Conservation (phyloP, 2,888 invertebrate genomes). For the Ormyrus pomaceus region DNA sequence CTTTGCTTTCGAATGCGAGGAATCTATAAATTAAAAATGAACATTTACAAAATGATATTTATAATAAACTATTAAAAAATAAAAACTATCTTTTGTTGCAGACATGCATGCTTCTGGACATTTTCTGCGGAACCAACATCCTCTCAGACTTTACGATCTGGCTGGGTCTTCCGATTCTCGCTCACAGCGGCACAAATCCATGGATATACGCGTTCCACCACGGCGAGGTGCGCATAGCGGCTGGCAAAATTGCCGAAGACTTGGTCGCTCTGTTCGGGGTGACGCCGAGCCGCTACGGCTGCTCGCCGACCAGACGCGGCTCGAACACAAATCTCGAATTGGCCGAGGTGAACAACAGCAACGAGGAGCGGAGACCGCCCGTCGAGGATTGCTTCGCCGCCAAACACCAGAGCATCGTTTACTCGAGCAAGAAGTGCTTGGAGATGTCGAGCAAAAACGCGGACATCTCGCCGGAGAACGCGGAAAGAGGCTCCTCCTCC, state of each 20-base stretch:
- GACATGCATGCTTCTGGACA: slow-evolving; percentile 78
- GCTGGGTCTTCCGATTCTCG: slow-evolving; percentile 79
- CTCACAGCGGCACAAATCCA: slow-evolving; percentile 80
- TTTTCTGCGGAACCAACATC: slow-evolving; percentile 77
- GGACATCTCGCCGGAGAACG: slow-evolving; percentile 69
- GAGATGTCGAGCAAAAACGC: slow-evolving; percentile 63
- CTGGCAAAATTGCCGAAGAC: slow-evolving; percentile 78
- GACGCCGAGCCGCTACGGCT: slow-evolving; percentile 70
- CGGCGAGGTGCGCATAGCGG: slow-evolving; percentile 79
- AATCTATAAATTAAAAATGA: background rate
- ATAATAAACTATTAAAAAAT: background rate
- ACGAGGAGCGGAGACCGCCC: slow-evolving; percentile 65
- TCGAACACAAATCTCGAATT: slow-evolving; percentile 70
- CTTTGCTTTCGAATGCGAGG: too few relatives aligned
- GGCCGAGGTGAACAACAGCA: slow-evolving; percentile 67
- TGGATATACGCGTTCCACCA: slow-evolving; percentile 83
- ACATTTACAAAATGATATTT: background rate
- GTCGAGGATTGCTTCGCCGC: slow-evolving; percentile 70
- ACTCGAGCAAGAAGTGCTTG: slow-evolving; percentile 63
- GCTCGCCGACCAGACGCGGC: slow-evolving; percentile 68
- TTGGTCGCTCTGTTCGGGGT: slow-evolving; percentile 74
- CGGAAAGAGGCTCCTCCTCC: slow-evolving; percentile 60
- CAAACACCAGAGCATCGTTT: slow-evolving; percentile 64
- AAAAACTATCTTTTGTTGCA: slow-evolving; percentile 65
- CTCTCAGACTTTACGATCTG: slow-evolving; percentile 78